Evolutionary conservation across 2,797 vertebrate species (phyloP).

Genomic region (Eulemur rubriventer): DNA sequence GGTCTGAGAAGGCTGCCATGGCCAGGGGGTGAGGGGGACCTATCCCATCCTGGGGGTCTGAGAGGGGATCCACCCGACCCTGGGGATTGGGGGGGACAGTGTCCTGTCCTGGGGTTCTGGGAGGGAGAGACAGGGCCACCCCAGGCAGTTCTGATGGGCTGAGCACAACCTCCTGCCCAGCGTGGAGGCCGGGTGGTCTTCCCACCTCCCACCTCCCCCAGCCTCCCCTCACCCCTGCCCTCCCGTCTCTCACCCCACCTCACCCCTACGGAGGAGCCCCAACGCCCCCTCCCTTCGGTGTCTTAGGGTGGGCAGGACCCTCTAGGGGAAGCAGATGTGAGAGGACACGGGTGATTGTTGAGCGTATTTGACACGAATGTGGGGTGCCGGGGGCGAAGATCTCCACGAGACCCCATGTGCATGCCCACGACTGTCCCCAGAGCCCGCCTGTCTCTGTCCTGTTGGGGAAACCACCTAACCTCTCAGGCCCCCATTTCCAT

Average conservation of each 20-base stretch:
- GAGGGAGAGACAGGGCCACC: not conserved
- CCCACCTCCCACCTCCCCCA: not conserved
- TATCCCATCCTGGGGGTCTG: not conserved
- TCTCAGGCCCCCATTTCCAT: not conserved
- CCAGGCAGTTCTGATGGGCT: not conserved
- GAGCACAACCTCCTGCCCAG: not conserved
- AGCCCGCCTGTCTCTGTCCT: not conserved
- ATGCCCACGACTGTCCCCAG: not conserved
- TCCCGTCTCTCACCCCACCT: not conserved
- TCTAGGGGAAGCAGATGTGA: accelerated
- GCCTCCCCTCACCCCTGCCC: not conserved
- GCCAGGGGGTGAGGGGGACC: not conserved
- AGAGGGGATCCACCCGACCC: not conserved
- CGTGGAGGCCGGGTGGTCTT: not conserved
- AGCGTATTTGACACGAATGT: not conserved
- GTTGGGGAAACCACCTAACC: not conserved
- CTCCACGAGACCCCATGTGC: accelerated
- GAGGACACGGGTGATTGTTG: not conserved
- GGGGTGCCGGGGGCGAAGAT: too few relatives aligned
- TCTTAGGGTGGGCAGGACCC: not conserved
- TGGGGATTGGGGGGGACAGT: not conserved
- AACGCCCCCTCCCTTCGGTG: not conserved
- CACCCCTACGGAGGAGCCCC: not conserved
- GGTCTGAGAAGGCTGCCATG: not conserved
- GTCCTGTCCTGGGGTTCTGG: not conserved